These are phyloP conservation scores for Neogobius melanostomus DNA, from an alignment of 2,113 vertebrate genomes.

Conservation along the genomic window DNA sequence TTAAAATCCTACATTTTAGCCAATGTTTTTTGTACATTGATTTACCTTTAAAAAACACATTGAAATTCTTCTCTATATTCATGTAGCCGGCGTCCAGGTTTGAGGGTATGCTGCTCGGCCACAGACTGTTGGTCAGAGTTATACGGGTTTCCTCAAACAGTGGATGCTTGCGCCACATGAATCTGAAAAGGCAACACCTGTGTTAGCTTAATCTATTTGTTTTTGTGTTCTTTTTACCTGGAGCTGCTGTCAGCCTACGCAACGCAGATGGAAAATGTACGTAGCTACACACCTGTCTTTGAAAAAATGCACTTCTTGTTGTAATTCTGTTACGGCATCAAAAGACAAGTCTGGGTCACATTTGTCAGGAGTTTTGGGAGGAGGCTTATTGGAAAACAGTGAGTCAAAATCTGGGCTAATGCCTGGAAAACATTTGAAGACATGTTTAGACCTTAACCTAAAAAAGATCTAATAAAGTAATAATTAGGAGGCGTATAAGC, in stretches of 20 bases:
- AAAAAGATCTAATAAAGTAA: too few relatives aligned
- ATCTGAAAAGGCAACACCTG: constrained; percentile 46
- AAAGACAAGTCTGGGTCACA: constrained; percentile 68
- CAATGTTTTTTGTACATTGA: background rate
- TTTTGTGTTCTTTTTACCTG: background rate
- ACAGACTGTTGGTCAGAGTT: constrained; percentile 61
- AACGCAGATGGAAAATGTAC: background rate
- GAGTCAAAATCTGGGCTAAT: constrained; percentile 33
- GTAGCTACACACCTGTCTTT: constrained; percentile 63
- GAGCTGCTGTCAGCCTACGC: background rate
- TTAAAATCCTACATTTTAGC: too few relatives aligned
- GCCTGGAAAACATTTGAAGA: constrained; percentile 22
- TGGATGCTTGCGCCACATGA: constrained; percentile 69
- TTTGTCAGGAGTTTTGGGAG: constrained; percentile 67
- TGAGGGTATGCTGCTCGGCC: constrained; percentile 46
- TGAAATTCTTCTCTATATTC: constrained; percentile 31
- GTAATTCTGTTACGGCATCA: constrained; percentile 61
- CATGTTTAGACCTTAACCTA: background rate
- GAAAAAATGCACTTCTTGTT: constrained; percentile 69
- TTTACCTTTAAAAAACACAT: constrained; percentile 70
- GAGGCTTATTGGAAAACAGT: constrained; percentile 37
- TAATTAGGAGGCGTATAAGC: too few relatives aligned
- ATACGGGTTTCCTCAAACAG: constrained; percentile 52
- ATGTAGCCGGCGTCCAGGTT: constrained; percentile 63
- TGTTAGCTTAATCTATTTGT: background rate